phyloP scores from a whole-genome alignment of 2,797 vertebrate genomes.

The Pygocentrus nattereri region DNA sequence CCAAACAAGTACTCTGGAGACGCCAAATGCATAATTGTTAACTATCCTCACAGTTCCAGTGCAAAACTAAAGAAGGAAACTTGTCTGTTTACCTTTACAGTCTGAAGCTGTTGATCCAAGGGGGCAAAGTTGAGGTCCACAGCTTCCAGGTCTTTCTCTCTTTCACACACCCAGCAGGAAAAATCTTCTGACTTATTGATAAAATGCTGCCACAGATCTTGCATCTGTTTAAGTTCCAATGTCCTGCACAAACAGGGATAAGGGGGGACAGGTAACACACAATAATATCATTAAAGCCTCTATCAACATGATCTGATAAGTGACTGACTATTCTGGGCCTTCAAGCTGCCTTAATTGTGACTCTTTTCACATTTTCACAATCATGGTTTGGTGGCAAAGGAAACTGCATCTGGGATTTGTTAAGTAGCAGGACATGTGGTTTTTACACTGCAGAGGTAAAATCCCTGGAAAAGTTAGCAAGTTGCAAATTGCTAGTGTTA shows the following conservation, averaged over 20 bases:
- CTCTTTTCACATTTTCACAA: too few relatives aligned
- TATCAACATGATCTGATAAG: background rate
- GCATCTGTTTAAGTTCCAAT: constrained; percentile 89
- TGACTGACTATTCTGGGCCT: background rate
- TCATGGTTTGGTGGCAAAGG: too few relatives aligned
- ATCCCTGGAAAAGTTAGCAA: too few relatives aligned
- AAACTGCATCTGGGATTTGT: too few relatives aligned
- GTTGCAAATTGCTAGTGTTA: too few relatives aligned
- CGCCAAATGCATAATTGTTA: too few relatives aligned
- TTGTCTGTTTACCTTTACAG: constrained; percentile 84
- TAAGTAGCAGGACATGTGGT: too few relatives aligned
- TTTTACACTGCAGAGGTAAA: too few relatives aligned
- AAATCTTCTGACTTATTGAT: constrained; percentile 87
- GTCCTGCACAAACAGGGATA: constrained; percentile 76
- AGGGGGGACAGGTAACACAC: background rate
- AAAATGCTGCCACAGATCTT: constrained; percentile 91
- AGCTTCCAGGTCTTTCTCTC: constrained; percentile 88
- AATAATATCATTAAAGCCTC: background rate
- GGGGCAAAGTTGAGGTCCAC: constrained; percentile 76
- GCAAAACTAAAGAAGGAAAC: too few relatives aligned
- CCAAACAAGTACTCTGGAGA: too few relatives aligned
- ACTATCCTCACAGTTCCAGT: too few relatives aligned
- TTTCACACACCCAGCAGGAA: constrained; percentile 90
- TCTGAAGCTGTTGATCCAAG: constrained; percentile 85
- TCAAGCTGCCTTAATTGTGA: background rate